Base-by-base conservation (phyloP, 2,888 invertebrate species). In the Drosophila recens region DNA sequence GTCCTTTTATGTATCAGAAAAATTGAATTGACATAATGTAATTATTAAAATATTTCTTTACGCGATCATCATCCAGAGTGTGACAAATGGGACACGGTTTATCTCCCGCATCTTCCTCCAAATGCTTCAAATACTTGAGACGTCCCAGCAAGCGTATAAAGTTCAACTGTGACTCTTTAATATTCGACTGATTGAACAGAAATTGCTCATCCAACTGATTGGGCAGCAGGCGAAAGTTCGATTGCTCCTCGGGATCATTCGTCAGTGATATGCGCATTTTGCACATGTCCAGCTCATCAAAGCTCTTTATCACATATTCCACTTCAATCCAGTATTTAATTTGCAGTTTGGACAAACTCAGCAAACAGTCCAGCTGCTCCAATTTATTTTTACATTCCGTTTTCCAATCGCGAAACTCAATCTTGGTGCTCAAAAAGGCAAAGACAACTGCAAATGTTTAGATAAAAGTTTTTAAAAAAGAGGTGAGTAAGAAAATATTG, bases 41-140 rank as follows among this genome's bases (percentile, higher is more conserved):
- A 33, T 33, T 33, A 9, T 2, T 52, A 17, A 27, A 34, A 62
- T n/a, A 2, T 3, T 33, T 0, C 2, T 76, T 79, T 90, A 94
- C 94, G 90, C 94, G 93, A 23, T 93, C 92, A 56, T 94, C 94
- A 4, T 96, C 93, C 36, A 93, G 91, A 46, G 92, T 91, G 63
- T 94, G 94, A 90, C 97, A 97, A 68, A 97, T 95, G 0, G 96
- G 96, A 91, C 97, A 97, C 0, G 94, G 94, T 52, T 95, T 95
- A 0, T 94, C 94, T 77, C 94, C 93, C 91, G 74, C 93, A 93
- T 87, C 94, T 91, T 90, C 94, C 93, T 82, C 94, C 91, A 89
- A 95, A 92, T 84, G 96, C 94, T 88, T 83, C 59, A 96, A 92
- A 90, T 96, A 96, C 69, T 94, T 93, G 9, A 95, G 92, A 9